Evolutionary conservation across 2,797 vertebrate genomes (phyloP), one percentile per base, ranked within the genome.

Genomic region (Enteromius unitaeniatus): DNA sequence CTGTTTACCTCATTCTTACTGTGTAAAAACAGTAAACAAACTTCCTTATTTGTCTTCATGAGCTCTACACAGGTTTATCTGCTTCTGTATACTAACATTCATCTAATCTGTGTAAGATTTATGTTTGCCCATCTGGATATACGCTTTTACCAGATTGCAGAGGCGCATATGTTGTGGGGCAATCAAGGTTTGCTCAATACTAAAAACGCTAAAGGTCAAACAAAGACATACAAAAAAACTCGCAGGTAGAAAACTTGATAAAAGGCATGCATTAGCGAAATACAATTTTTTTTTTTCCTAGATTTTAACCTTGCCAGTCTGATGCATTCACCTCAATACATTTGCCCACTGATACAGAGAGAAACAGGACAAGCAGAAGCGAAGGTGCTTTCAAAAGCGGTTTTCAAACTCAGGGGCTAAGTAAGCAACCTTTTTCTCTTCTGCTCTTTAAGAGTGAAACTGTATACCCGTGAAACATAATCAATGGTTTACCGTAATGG

Each of bases 241-340:
- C 23, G 4, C 31, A 65, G 10, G 42, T 19, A 47, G 55, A 53
- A 51, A 65, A 73, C 51, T 62, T 42, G 9, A 78, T 79, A 83
- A 85, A 83, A 31, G 26, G 64, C 64, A 80, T 34, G 65, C 80
- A 80, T 86, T 83, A 86, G 73, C 3, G 17, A 69, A 65, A 64
- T 49, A 53, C 26, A 3, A 19, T 73, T 78, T 31, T 28, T 28
- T 31, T 51, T 77, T 47, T n/a, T 53, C 15, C 8, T 11, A 21
- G 79, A 51, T 58, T 82, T 73, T 79, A 81, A 85, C 83, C 83
- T 85, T 74, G 51, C 23, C 40, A 67, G 40, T 51, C 83, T 82
- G 81, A 85, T 82, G 83, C 60, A 75, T 83, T 78, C 76, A 69
- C 51, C 60, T 78, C 51, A 31, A 78, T n/a, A 73, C 53, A 51